Evolutionary conservation across 2,113 vertebrate species (phyloP).

Genomic region (Melospiza georgiana): DNA sequence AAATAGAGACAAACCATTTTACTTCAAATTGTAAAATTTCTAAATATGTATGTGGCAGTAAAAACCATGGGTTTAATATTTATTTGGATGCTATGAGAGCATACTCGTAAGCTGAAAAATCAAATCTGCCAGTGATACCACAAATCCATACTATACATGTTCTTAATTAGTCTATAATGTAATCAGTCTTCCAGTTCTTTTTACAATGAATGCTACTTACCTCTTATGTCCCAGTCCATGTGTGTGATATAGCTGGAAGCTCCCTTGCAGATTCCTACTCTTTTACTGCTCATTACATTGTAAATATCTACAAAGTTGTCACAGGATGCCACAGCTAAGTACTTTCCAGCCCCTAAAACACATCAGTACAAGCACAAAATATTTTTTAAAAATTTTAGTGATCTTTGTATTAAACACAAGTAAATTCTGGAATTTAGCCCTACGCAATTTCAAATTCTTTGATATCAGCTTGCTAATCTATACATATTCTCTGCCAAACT

Average conservation of each 20-base stretch:
- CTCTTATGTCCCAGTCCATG: slow-evolving; percentile 94
- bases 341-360: slow-evolving; percentile 89
- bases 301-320: slow-evolving; percentile 98
- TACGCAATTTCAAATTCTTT: background rate
- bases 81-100: background rate
- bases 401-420: background rate
- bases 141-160: background rate
- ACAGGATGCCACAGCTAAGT: slow-evolving; percentile 93
- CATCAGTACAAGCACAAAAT: background rate
- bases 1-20: background rate
- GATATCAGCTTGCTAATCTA: background rate
- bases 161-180: background rate
- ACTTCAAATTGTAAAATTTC: background rate
- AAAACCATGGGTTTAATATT: background rate
- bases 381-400: background rate
- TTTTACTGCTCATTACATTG: slow-evolving; percentile 95
- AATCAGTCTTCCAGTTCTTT: background rate
- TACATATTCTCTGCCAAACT: background rate
- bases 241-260: slow-evolving; percentile 93
- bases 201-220: slow-evolving; percentile 67
- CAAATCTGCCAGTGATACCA: background rate
- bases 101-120: background rate
- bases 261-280: slow-evolving; percentile 95
- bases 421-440: background rate
- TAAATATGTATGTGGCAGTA: background rate